Evolutionary conservation across 2,888 invertebrate genomes (phyloP), one percentile per base, ranked within the genome.

Genomic region (Acanthosepion lycidas): DNA sequence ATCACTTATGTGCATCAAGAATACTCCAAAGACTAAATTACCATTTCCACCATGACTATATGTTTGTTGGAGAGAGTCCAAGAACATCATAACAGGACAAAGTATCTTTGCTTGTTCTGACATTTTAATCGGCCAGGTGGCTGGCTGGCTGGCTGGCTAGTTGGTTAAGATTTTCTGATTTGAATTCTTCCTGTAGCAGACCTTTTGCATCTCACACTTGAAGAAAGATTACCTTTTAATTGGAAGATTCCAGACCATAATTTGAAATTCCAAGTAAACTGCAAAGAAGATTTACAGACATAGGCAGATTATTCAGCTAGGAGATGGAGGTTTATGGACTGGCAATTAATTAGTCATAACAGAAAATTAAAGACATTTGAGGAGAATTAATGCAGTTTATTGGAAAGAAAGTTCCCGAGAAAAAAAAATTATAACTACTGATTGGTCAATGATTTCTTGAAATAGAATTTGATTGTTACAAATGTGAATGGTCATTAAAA

Each of bases 331-430:
- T 78, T 78, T 78, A 78, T 12, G 15, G 15, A 3, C 78, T 9
- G n/a, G 33, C n/a, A 78, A 78, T 78, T 78, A 78, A 78, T 33
- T n/a, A 18, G n/a, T 78, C n/a, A 33, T 78, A 33, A n/a, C 15
- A 78, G n/a, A 78, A 78, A 78, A 78, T 78, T 28, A 78, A 78
- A 78, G 28, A 78, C 78, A 78, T 78, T n/a, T 78, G 78, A 78
- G n/a, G 78, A 78, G 15, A 78, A 1, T 78, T 33, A n/a, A 78
- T 78, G 18, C 6, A 78, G 33, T 78, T 78, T 78, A 78, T 78
- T 33, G 33, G 33, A 78, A 12, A 78, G 78, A 78, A 12, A 0
- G n/a, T 28, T n/a, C 28, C 28, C 6, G n/a, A 12, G 15, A 42
- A n/a, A 78, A 78, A 9, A 12, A n/a, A 78, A 78, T 28, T 28